Percentiles rank a stretch among this genome's conserved stretches.
Conservation (phyloP, 2,113 vertebrate genomes). For the Pyxicephalus adspersus region DNA sequence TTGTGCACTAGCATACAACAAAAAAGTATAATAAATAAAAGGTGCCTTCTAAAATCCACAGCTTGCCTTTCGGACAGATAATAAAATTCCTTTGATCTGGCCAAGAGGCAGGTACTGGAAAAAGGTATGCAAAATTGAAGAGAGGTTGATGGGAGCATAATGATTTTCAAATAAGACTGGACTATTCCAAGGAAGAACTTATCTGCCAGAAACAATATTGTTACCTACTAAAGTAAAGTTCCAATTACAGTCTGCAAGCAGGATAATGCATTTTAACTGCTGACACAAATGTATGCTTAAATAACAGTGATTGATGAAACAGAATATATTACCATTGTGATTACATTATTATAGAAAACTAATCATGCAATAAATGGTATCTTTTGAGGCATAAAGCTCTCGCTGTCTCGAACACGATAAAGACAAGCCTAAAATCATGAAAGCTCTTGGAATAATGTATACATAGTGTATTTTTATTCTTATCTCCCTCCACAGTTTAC, state of each 20-base stretch:
- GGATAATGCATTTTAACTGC: constrained; percentile 41
- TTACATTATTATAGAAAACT: constrained; percentile 27
- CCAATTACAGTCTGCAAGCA: constrained; percentile 10
- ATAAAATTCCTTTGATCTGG: no score
- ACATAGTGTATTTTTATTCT: constrained; percentile 3
- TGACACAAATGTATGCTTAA: constrained; percentile 43
- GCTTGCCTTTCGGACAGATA: no score
- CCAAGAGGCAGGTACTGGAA: no score
- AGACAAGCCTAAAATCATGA: neutral
- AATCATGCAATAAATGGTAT: constrained; percentile 33
- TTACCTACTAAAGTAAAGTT: constrained; percentile 26
- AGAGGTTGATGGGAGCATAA: no score
- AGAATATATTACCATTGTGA: constrained; percentile 41
- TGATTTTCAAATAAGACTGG: neutral
- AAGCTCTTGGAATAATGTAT: neutral
- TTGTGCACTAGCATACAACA: no score
- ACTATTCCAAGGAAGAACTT: constrained; percentile 22
- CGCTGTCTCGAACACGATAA: neutral
- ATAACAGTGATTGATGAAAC: constrained; percentile 43
- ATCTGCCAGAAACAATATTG: constrained; percentile 26
- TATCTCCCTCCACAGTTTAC: neutral
- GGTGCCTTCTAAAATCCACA: no score
- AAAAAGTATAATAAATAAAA: no score
- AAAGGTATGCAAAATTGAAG: no score
- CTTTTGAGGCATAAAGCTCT: neutral